Conservation (phyloP, 2,888 invertebrate genomes). For the Carabus problematicus region DNA sequence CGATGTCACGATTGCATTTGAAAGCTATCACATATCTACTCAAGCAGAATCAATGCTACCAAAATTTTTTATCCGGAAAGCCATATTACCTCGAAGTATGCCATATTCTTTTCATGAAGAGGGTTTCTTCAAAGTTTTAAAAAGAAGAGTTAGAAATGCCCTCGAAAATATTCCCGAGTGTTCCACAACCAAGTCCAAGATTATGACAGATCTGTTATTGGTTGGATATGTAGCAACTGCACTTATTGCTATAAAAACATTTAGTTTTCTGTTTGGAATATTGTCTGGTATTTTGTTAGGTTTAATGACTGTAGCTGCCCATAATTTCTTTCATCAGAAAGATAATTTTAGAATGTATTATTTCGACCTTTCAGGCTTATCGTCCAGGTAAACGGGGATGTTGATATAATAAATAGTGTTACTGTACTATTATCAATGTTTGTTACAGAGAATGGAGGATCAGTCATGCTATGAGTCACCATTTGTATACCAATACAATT, state of each 20-base stretch:
- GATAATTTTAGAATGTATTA: constrained; percentile 82
- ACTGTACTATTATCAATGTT: neutral
- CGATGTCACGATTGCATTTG: constrained; percentile 83
- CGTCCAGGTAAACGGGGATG: constrained; percentile 63
- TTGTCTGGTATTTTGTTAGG: constrained; percentile 66
- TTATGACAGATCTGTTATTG: constrained; percentile 58
- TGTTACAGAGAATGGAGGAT: constrained; percentile 72
- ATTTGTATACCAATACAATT: constrained; percentile 78
- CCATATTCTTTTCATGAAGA: constrained; percentile 76
- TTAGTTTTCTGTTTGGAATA: constrained; percentile 57
- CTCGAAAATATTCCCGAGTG: constrained; percentile 63
- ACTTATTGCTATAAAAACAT: constrained; percentile 54
- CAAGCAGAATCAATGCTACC: constrained; percentile 66
- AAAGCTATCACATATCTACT: constrained; percentile 72
- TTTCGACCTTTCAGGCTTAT: constrained; percentile 73
- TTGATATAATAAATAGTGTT: too few species aligned
- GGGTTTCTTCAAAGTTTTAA: constrained; percentile 78
- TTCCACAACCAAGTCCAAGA: constrained; percentile 53
- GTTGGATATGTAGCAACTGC: constrained; percentile 53
- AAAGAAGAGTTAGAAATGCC: constrained; percentile 64
- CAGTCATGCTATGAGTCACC: constrained; percentile 79
- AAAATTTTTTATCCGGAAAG: constrained; percentile 72
- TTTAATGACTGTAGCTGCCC: constrained; percentile 68
- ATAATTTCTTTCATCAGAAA: constrained; percentile 79
- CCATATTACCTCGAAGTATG: constrained; percentile 69